Conservation (phyloP, 2,113 vertebrate species). For the Heterotis niloticus region DNA sequence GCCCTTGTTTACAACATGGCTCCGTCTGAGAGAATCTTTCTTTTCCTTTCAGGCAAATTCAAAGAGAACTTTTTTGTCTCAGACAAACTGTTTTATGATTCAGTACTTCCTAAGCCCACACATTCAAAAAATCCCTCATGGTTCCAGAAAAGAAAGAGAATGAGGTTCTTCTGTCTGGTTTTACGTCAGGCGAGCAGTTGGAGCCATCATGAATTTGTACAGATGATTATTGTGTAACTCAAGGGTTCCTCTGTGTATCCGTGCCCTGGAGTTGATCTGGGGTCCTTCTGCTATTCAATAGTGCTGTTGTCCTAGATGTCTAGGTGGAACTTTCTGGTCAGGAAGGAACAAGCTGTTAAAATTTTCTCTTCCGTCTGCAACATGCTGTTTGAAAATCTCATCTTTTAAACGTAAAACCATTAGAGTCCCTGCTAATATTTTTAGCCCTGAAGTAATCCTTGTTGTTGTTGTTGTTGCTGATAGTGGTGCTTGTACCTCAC, state of each 20-base stretch:
- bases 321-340: slow-evolving; percentile 13
- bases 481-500: no score
- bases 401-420: no score
- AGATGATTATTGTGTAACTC: slow-evolving; percentile 27
- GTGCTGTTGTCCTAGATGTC: slow-evolving; percentile 13
- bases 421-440: no score
- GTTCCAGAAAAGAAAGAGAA: slow-evolving; percentile 23
- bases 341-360: background rate
- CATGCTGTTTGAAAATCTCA: background rate
- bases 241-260: slow-evolving; percentile 28
- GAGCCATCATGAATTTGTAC: slow-evolving; percentile 21
- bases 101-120: slow-evolving; percentile 32
- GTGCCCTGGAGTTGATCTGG: slow-evolving; percentile 8
- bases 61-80: background rate
- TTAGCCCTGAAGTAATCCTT: no score
- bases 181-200: slow-evolving; percentile 21
- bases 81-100: slow-evolving; percentile 30
- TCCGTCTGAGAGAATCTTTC: slow-evolving; percentile 17
- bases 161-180: slow-evolving; percentile 28
- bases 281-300: slow-evolving; percentile 16
- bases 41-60: slow-evolving; percentile 11
- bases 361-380: slow-evolving; percentile 10
- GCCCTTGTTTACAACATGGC: slow-evolving; percentile 15
- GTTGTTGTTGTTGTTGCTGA: no score
- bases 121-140: slow-evolving; percentile 27